Conservation (phyloP, 2,113 vertebrate species). For the Podocnemis expansa region DNA sequence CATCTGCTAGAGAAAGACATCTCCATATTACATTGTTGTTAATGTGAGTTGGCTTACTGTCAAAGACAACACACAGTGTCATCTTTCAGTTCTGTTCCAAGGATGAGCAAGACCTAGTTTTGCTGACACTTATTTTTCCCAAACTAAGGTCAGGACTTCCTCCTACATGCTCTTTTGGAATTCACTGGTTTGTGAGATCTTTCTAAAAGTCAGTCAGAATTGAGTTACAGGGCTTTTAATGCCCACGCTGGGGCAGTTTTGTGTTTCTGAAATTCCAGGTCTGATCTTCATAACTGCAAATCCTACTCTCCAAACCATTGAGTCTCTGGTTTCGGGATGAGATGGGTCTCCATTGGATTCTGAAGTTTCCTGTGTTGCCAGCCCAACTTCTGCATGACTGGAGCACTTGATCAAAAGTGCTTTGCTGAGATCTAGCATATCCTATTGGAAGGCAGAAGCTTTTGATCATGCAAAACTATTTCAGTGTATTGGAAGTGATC, state of each 20-base stretch:
- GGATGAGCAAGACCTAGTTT: neutral
- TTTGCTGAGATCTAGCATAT: neutral
- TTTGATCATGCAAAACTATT: neutral
- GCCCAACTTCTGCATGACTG: neutral
- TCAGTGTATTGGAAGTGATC: neutral
- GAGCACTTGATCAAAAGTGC: neutral
- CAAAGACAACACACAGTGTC: neutral
- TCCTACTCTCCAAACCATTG: neutral
- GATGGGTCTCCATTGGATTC: neutral
- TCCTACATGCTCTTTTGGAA: neutral
- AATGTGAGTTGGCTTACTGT: no score
- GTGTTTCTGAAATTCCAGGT: neutral
- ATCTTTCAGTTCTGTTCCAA: neutral
- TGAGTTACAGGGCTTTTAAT: neutral
- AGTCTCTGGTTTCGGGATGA: neutral
- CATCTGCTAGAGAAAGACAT: no score
- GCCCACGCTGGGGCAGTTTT: neutral
- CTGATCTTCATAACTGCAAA: neutral
- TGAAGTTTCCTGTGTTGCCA: neutral
- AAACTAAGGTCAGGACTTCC: neutral
- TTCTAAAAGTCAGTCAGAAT: neutral
- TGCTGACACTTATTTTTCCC: neutral
- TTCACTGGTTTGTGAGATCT: neutral
- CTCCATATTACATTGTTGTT: no score
- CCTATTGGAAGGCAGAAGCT: neutral